A percentile compares a stretch with the other conserved stretches of the same genome.
Conservation (phyloP, 2,888 invertebrate species). For the Ochlodes sylvanus region DNA sequence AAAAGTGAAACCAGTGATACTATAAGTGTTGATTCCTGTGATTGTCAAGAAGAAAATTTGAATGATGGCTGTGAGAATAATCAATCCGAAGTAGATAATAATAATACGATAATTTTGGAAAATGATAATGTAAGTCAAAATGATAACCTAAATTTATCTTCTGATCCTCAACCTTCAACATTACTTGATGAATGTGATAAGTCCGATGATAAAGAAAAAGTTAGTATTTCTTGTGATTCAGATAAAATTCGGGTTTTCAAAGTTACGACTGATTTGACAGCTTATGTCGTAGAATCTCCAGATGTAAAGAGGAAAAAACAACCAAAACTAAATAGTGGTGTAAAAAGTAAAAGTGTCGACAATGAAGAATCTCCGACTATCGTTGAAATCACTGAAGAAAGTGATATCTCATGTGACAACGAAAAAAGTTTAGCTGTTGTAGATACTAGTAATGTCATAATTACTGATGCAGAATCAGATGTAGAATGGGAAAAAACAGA, state of each 20-base stretch:
- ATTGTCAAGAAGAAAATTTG: slow-evolving; percentile 22
- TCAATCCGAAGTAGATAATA: slow-evolving; percentile 15
- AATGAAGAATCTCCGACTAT: slow-evolving; percentile 77
- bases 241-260: background rate
- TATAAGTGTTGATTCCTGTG: slow-evolving; percentile 35
- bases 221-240: background rate
- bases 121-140: slow-evolving; percentile 6
- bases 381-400: slow-evolving; percentile 70
- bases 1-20: slow-evolving; percentile 58
- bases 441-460: slow-evolving; percentile 79
- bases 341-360: slow-evolving; percentile 81
- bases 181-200: slow-evolving; percentile 15
- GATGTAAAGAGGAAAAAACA: slow-evolving; percentile 63
- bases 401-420: slow-evolving; percentile 50
- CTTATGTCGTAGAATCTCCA: slow-evolving; percentile 77
- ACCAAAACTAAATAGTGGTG: slow-evolving; percentile 60
- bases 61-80: slow-evolving; percentile 27
- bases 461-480: slow-evolving; percentile 88
- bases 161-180: background rate
- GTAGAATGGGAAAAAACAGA: slow-evolving; percentile 84
- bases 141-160: background rate
- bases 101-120: background rate
- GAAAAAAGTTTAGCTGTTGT: slow-evolving; percentile 63
- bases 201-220: slow-evolving; percentile 1
- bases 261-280: background rate